Base-by-base conservation (phyloP, 1,140 invertebrate genomes). In the Drosophila lowei region DNA sequence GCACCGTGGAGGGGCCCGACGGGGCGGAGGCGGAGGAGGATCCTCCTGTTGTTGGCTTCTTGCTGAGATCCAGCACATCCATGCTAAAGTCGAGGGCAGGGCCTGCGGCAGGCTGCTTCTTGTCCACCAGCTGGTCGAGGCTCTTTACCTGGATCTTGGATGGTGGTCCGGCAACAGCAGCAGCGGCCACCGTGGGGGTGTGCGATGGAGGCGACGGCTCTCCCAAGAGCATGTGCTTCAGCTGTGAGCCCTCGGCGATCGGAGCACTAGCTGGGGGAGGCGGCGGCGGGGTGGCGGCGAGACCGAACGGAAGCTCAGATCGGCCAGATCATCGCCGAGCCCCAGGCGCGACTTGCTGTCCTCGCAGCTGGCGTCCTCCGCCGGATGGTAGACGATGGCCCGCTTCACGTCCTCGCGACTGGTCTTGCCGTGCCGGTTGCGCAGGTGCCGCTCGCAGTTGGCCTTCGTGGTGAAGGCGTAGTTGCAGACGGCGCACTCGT, bases 391-490 rank as follows among this genome's bases (percentile, higher is more conserved):
- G 47, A 97, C 96, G 52, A 98, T 95, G 3, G 95, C 94, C 43
- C 94, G 94, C 85, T 97, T 97, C 0, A 98, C 95, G 70, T 98
- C 97, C 60, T 98, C 96, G 48, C 97, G 94, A 3, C 95, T 94
- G 79, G 47, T 94, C 93, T 92, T 97, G 96, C 95, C 94, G 86
- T 99, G 98, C 1, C 97, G 93, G 93, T 99, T 96, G 86, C 97
- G 93, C 89, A 99, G 93, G 93, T 99, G 96, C 1, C 96, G 92
- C 91, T 97, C 96, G 84, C 96, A 97, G 77, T 97, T 97, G 0
- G 96, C 94, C 92, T 99, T 99, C 0, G 98, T 99, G 1, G 98
- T 99, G 91, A 99, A 99, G 1, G 97, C 97, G 79, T 97, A 98
- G 77, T 97, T 97, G 91, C 98, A 99, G 2, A 98, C 93, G 1